Base-by-base conservation (phyloP, 2,888 invertebrate genomes). In the Girardia tigrina region DNA sequence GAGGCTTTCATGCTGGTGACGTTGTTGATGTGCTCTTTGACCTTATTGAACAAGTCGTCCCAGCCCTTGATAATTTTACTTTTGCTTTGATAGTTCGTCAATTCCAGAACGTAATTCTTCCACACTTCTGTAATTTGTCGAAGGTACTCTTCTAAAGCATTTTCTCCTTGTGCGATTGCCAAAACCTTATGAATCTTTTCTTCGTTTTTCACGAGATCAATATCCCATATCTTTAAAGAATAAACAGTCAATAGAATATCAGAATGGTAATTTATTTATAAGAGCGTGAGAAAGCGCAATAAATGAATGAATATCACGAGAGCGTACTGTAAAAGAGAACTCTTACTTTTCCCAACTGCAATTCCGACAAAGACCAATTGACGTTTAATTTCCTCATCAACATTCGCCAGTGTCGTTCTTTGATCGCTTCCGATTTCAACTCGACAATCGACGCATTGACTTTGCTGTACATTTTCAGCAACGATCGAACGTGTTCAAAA, bases 1-100 rank as follows among this genome's bases (percentile, higher is more conserved):
- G 97, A 98, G 0, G 98, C 87, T 83, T 98, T 98, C 98, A 99
- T 99, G 73, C 98, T 98, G 20, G 94, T 93, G 12, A 99, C 92
- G 16, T 94, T 95, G 87, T 98, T 98, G 78, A 98, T 98, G 85
- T 98, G 97, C 82, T 98, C 98, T 84, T 98, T 98, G 14, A 99
- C 92, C 86, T 97, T 98, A 85, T 93, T 97, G 86, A 99, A 99
- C 16, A 99, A 87, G 85, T 99, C 98, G 85, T 99, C 98, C 98
- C 98, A 99, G 29, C 98, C 97, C 78, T 94, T 88, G 82, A 99
- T 98, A 79, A 99, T 88, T 81, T 92, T 90, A 83, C 97, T 97
- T 84, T 98, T 98, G 86, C 91, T 94, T 85, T 99, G 98, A 84
- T 98, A 99, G 86, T 94, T 94, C 80, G 98, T 91, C 81, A 99